Conservation (phyloP, 2,113 vertebrate species). For the Prionailurus bengalensis region DNA sequence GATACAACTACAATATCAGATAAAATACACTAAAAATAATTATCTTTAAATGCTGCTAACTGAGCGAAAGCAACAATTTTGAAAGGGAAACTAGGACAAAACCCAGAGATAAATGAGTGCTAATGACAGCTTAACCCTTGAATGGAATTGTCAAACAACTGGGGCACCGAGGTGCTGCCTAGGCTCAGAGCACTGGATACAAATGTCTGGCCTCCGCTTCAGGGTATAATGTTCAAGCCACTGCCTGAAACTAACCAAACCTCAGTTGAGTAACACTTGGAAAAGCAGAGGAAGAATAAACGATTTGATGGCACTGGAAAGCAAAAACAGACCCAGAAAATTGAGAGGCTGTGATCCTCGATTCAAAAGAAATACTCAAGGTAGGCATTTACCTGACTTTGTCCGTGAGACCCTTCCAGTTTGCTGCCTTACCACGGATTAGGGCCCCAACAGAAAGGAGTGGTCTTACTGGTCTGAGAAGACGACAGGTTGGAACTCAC, state of each 20-base stretch:
- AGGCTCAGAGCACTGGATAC: neutral
- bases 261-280: neutral
- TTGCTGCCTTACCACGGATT: neutral
- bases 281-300: neutral
- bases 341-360: neutral
- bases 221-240: neutral
- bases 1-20: neutral
- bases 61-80: neutral
- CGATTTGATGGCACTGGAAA: neutral
- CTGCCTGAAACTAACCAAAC: neutral
- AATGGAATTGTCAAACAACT: neutral
- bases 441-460: neutral
- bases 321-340: neutral
- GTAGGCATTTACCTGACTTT: neutral
- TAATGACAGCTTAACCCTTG: neutral
- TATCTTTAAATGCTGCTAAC: neutral
- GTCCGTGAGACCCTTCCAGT: neutral
- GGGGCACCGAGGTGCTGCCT: neutral
- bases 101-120: neutral
- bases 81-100: neutral
- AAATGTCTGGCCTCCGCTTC: neutral
- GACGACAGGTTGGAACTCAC: neutral
- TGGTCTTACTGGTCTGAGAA: neutral
- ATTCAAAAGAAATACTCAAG: neutral
- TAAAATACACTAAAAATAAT: neutral